Percentiles rank a stretch among this genome's conserved stretches.
These are phyloP conservation scores for Panurus biarmicus DNA, from an alignment of 2,113 vertebrate species.

Conservation along the genomic window DNA sequence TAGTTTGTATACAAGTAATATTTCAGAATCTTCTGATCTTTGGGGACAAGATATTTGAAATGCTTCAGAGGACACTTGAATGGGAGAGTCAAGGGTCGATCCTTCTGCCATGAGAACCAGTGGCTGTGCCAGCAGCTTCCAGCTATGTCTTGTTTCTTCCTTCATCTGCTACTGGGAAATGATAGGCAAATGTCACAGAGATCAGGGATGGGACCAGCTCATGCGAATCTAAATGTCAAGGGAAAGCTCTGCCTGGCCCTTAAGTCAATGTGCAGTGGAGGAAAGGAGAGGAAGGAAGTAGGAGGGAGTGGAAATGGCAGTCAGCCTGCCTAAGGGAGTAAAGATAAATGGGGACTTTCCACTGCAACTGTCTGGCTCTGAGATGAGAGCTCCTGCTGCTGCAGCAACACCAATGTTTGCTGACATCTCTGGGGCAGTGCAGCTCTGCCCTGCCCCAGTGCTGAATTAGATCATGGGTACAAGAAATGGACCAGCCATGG, in stretches of 20 bases:
- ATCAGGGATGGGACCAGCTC: neutral
- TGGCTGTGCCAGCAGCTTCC: slow-evolving; percentile 2
- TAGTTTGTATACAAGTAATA: neutral
- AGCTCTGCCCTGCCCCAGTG: neutral
- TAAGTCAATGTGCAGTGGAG: neutral
- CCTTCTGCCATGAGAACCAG: slow-evolving; percentile 36
- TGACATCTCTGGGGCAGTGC: neutral
- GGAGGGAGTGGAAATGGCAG: neutral
- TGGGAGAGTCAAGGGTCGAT: slow-evolving; percentile 12
- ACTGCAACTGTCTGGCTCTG: neutral
- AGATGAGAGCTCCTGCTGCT: neutral
- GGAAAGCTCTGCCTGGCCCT: neutral
- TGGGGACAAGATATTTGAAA: slow-evolving; percentile 40
- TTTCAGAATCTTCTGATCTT: slow-evolving; percentile 39
- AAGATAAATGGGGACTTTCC: neutral
- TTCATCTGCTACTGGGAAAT: neutral
- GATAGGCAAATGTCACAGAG: neutral
- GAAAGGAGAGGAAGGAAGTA: neutral
- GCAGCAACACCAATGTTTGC: fast-evolving
- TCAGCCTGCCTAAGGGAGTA: neutral
- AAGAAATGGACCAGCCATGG: neutral
- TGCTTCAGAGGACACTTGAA: slow-evolving; percentile 2
- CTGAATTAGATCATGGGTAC: too few relatives aligned
- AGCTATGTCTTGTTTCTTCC: neutral
- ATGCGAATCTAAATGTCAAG: neutral